Base-by-base conservation (phyloP, 2,113 vertebrate species). In the Scortum barcoo region DNA sequence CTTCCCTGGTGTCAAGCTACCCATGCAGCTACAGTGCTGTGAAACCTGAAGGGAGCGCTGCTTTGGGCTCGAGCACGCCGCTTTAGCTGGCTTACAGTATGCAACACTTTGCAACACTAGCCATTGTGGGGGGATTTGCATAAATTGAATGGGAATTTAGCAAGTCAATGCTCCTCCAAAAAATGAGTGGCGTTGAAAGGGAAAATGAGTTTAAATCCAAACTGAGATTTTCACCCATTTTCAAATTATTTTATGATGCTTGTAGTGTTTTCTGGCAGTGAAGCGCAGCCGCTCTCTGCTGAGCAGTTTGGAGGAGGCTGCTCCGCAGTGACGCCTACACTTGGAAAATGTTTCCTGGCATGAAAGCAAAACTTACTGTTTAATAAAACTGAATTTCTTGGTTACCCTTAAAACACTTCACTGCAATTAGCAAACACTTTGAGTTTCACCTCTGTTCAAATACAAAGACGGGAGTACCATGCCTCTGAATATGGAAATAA, bases 111-210 rank as follows among this genome's bases (percentile, higher is more conserved):
- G 74, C 85, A 84, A 83, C 85, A 76, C 81, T 20, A 4, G 67
- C 80, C 70, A 81, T 81, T 88, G 85, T 87, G 53, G 20, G 10
- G 70, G 78, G 87, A 89, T 88, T 89, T 89, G 76, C 89, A 91
- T 89, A 81, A 58, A 53, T 56, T 85, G 38, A 89, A 86, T 62
- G 28, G 77, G 17, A 86, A 81, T 79, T 91, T 83, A 83, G 76
- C 65, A 76, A 85, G 70, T 88, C 79, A 62, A 44, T 48, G 81
- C 71, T 65, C 33, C 82, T 30, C 48, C 68, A 3, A 50, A 67
- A 83, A 66, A 72, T 6, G 16, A 88, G 68, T 0, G 0, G 4
- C 0, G n/a, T 26, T 73, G 67, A 83, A 83, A 76, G 36, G 58
- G 72, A 76, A 76, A 80, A 78, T 38, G 36, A 78, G 87, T 80